Base-by-base conservation (phyloP, 2,113 vertebrate species). In the Psilopogon haemacephalus region DNA sequence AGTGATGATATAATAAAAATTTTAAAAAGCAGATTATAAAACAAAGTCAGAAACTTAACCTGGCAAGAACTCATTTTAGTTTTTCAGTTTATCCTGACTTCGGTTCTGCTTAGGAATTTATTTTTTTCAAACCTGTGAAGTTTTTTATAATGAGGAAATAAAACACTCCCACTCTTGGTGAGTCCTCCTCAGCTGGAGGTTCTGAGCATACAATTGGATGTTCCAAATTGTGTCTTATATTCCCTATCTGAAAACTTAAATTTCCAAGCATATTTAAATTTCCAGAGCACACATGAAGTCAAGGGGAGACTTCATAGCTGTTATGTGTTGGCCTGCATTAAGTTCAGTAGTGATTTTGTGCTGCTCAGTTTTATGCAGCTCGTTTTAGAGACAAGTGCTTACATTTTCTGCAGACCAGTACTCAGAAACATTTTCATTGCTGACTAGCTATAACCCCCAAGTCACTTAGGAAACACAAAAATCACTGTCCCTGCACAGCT, bases 321-420 rank as follows among this genome's bases (percentile, higher is more conserved):
- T 40, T 30, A 11, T 13, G 8, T 7, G 2, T 19, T 14, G n/a
- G n/a, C 8, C 15, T 26, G 6, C 1, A 0, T 11, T 9, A 67
- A 72, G 20, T 15, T 35, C 37, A 18, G 42, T 4, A 48, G 42
- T 27, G 62, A 86, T 32, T 73, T 38, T 32, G 54, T 42, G 17
- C 48, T 73, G 48, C 35, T 46, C 30, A 52, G 37, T 26, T 54
- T 74, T 44, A 80, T 2, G 2, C 19, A 78, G 16, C 11, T 71
- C 46, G 21, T 20, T 85, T 88, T 54, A 77, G 7, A 73, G 11
- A 56, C 9, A 38, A 27, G 8, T 42, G 11, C 37, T 58, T 28
- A 30, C 11, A 40, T 30, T 69, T 89, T 70, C 46, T 56, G 35
- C 28, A 85, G 40, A 67, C 16, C 50, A 27, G 5, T 0, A 1